These are phyloP conservation scores for Chaetogeoica ovagalla DNA, from an alignment of 2,888 invertebrate genomes.

Conservation along the genomic window DNA sequence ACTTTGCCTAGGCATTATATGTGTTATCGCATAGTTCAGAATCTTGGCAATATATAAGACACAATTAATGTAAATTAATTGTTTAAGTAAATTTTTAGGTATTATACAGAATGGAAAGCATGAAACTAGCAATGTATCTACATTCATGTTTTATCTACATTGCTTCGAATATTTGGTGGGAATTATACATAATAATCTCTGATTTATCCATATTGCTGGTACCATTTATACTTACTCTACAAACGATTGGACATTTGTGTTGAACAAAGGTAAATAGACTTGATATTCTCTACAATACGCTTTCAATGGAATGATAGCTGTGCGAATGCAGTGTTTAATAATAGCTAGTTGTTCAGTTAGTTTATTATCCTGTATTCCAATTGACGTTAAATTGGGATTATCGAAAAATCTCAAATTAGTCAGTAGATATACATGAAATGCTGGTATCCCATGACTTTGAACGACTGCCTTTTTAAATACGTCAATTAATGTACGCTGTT, in stretches of 20 bases:
- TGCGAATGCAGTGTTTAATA: slow-evolving; percentile 64
- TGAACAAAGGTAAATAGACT: slow-evolving; percentile 67
- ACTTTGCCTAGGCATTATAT: too few species aligned
- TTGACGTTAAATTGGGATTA: slow-evolving; percentile 8
- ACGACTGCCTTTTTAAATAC: neutral
- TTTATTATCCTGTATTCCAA: neutral
- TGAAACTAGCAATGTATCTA: too few species aligned
- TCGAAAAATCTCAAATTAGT: neutral
- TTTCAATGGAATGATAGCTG: slow-evolving; percentile 71
- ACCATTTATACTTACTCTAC: slow-evolving; percentile 66
- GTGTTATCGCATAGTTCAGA: too few species aligned
- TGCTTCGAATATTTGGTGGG: too few species aligned
- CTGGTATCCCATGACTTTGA: neutral
- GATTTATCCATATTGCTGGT: too few species aligned
- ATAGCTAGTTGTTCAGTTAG: neutral
- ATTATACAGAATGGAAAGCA: too few species aligned
- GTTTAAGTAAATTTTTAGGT: too few species aligned
- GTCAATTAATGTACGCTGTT: neutral
- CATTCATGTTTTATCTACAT: too few species aligned
- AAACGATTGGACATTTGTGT: slow-evolving; percentile 68
- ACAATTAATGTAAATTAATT: too few species aligned
- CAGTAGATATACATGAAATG: slow-evolving; percentile 7
- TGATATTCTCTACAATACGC: slow-evolving; percentile 74
- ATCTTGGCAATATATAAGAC: too few species aligned
- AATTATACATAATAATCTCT: too few species aligned